phyloP scores from a whole-genome alignment of 1,140 invertebrate species.

The Trichonephila clavipes region DNA sequence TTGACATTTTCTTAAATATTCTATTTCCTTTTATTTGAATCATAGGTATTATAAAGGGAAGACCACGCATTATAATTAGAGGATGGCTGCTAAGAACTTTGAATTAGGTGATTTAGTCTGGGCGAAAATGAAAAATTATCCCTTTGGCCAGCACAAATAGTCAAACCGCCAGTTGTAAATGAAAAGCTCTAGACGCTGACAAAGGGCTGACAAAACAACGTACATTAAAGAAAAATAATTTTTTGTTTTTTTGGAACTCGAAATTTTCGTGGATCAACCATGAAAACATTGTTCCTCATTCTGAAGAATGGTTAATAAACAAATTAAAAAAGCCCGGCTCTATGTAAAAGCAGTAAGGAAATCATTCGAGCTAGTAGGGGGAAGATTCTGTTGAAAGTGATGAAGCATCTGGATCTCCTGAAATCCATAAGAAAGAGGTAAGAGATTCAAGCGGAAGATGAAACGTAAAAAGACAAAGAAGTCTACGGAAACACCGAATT shows the following conservation, averaged over 20 bases:
- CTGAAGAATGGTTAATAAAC: slow-evolving; percentile 79
- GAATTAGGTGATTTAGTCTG: slow-evolving; percentile 58
- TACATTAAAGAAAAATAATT: not conserved
- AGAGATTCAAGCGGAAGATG: not conserved
- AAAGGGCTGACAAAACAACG: too few relatives aligned
- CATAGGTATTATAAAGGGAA: not conserved
- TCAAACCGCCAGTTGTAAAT: slow-evolving; percentile 80
- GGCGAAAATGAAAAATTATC: slow-evolving; percentile 81
- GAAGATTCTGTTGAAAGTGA: too few relatives aligned
- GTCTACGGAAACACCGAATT: not conserved
- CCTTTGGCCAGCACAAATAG: slow-evolving; percentile 80
- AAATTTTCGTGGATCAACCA: slow-evolving; percentile 85
- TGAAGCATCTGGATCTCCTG: not conserved
- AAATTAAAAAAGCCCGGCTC: not conserved
- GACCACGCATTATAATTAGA: not conserved
- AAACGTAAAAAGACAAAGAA: not conserved
- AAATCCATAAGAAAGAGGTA: not conserved
- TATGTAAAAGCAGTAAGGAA: not conserved
- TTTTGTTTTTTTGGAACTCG: slow-evolving; percentile 93
- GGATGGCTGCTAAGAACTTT: not conserved
- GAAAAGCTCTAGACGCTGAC: too few relatives aligned
- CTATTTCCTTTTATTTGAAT: not conserved
- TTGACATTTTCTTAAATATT: not conserved
- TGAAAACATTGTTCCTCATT: slow-evolving; percentile 90
- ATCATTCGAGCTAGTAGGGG: not conserved